Evolutionary conservation across 2,113 vertebrate genomes (phyloP).

Genomic region (Bungarus multicinctus): DNA sequence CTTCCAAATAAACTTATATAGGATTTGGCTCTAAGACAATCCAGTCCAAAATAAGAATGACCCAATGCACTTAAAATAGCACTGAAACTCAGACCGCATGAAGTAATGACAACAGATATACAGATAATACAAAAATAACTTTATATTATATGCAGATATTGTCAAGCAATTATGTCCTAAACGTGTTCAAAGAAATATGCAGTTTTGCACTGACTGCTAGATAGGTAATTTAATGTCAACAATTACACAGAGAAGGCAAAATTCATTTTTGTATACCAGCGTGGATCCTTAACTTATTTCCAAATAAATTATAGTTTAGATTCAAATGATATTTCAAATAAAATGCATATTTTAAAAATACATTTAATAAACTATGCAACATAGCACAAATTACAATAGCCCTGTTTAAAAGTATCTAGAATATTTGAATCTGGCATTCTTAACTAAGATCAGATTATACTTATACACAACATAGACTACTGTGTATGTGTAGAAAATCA

Average conservation of each 20-base stretch:
- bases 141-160: neutral
- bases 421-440: slow-evolving; percentile 15
- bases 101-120: neutral
- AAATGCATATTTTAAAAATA: slow-evolving; percentile 42
- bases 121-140: neutral
- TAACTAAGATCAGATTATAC: slow-evolving; percentile 15
- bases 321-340: slow-evolving; percentile 42
- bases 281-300: slow-evolving; percentile 17
- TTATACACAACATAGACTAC: neutral
- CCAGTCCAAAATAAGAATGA: neutral
- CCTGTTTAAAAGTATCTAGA: slow-evolving; percentile 12
- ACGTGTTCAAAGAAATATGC: neutral
- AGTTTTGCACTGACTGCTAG: neutral
- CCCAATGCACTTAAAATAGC: neutral
- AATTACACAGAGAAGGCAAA: slow-evolving; percentile 3
- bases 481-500: neutral
- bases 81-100: neutral
- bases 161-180: neutral
- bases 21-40: neutral
- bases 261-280: slow-evolving; percentile 29
- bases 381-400: slow-evolving; percentile 5
- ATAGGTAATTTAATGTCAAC: neutral
- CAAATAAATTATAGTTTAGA: slow-evolving; percentile 26
- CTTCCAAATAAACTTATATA: neutral
- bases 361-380: slow-evolving; percentile 41